These are phyloP conservation scores for Enhydra lutris DNA, from an alignment of 2,113 vertebrate genomes.

Conservation along the genomic window DNA sequence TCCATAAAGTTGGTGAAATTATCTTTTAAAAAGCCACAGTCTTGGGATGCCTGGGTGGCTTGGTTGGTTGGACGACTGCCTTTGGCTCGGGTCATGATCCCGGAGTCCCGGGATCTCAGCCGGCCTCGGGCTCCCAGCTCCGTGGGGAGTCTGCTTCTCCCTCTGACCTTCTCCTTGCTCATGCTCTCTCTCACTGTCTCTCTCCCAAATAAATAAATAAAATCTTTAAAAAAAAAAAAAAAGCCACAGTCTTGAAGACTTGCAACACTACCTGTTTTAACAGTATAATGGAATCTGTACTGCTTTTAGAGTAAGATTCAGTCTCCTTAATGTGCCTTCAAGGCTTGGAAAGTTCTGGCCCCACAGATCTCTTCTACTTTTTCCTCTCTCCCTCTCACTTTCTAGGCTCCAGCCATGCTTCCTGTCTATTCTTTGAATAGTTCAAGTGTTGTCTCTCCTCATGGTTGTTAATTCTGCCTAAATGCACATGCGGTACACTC, in stretches of 20 bases:
- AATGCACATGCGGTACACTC: not conserved
- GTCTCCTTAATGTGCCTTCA: not conserved
- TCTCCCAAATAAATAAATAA: no score
- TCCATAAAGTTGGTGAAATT: not conserved
- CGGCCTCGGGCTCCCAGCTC: no score
- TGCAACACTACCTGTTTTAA: accelerated
- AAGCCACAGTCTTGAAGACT: not conserved
- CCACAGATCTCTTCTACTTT: not conserved
- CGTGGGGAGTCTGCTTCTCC: no score
- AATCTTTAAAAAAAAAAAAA: not conserved
- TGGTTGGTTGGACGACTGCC: no score
- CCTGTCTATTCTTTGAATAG: not conserved
- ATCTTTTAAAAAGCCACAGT: not conserved
- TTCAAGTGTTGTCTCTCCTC: not conserved
- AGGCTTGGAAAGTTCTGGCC: not conserved
- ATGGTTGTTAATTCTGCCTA: not conserved
- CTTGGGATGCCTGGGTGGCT: no score
- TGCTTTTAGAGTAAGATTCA: not conserved
- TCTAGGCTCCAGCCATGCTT: not conserved
- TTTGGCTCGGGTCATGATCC: no score
- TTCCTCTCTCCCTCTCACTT: not conserved
- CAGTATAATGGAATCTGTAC: not conserved
- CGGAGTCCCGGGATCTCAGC: no score
- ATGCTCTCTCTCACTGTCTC: no score
- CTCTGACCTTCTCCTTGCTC: no score